Percentiles rank a stretch among this genome's conserved stretches.
These are phyloP conservation scores for Diabrotica virgifera DNA, from an alignment of 1,140 invertebrate genomes.

Conservation along the genomic window DNA sequence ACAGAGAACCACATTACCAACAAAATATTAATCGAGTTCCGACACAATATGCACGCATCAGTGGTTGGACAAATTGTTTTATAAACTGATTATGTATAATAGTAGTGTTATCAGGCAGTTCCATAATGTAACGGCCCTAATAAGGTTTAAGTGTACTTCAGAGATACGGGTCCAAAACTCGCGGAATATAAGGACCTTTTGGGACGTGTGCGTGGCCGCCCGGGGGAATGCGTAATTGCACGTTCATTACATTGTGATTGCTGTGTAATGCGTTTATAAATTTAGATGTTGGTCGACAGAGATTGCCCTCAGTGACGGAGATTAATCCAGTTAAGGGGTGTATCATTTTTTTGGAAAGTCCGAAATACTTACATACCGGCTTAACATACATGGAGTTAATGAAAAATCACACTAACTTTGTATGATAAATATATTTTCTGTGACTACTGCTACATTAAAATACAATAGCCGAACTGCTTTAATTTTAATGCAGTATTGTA, in stretches of 20 bases:
- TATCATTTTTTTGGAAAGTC: too few relatives aligned
- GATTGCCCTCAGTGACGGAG: background rate
- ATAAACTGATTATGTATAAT: constrained; percentile 49
- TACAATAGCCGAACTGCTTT: too few relatives aligned
- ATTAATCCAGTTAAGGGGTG: too few relatives aligned
- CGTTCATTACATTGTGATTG: constrained; percentile 24
- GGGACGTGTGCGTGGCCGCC: constrained; percentile 15
- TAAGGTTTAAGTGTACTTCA: constrained; percentile 42
- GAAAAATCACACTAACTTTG: too few relatives aligned
- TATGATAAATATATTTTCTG: too few relatives aligned
- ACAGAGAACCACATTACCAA: constrained; percentile 42
- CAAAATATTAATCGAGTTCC: constrained; percentile 49
- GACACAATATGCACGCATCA: constrained; percentile 49
- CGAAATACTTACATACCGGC: too few relatives aligned
- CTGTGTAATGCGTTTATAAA: constrained; percentile 22
- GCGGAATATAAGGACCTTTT: constrained; percentile 16
- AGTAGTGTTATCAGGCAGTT: constrained; percentile 43
- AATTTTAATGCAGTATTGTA: too few relatives aligned
- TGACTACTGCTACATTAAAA: too few relatives aligned
- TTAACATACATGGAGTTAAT: too few relatives aligned
- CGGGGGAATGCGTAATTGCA: constrained; percentile 19
- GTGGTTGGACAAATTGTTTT: constrained; percentile 50
- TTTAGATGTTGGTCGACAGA: constrained; percentile 10
- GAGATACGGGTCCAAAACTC: constrained; percentile 18
- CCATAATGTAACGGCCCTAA: constrained; percentile 42